These are phyloP conservation scores for Mimachlamys varia DNA, from an alignment of 2,888 invertebrate species.

Conservation along the genomic window DNA sequence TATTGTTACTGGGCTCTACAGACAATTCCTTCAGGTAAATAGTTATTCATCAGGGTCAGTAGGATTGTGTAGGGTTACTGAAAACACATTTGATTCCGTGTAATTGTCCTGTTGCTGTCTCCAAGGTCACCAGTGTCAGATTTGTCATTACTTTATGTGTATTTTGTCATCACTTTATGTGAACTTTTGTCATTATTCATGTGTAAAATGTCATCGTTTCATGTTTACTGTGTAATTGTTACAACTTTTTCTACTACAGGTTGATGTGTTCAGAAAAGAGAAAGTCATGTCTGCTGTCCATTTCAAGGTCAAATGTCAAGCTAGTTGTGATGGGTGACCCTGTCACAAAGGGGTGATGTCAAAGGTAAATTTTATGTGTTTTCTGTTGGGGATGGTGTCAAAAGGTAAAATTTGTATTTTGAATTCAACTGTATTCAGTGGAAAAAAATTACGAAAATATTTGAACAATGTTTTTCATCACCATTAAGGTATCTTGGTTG, in stretches of 20 bases:
- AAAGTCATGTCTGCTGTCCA: constrained; percentile 17
- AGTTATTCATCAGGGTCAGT: neutral
- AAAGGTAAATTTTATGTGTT: neutral
- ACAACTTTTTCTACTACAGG: neutral
- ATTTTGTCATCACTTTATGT: constrained; percentile 28
- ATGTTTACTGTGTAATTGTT: neutral
- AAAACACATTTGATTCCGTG: neutral
- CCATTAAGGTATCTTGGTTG: too few relatives aligned
- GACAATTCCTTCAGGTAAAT: neutral
- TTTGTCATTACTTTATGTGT: constrained; percentile 15
- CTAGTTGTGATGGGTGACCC: neutral
- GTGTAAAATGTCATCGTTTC: neutral
- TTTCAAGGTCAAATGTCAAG: neutral
- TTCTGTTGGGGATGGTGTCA: neutral
- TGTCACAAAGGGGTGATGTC: neutral
- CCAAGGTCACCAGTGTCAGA: neutral
- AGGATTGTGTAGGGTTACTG: neutral
- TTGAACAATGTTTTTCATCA: too few relatives aligned
- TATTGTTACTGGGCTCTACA: too few relatives aligned
- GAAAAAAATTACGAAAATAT: too few relatives aligned
- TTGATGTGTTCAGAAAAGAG: neutral
- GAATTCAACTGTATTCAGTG: neutral
- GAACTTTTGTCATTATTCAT: constrained; percentile 11
- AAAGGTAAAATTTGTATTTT: neutral
- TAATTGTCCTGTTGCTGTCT: constrained; percentile 2